A percentile compares a stretch with the other conserved stretches of the same genome.
phyloP scores from a whole-genome alignment of 2,113 vertebrate genomes.

The Apistogramma diplotaenia region DNA sequence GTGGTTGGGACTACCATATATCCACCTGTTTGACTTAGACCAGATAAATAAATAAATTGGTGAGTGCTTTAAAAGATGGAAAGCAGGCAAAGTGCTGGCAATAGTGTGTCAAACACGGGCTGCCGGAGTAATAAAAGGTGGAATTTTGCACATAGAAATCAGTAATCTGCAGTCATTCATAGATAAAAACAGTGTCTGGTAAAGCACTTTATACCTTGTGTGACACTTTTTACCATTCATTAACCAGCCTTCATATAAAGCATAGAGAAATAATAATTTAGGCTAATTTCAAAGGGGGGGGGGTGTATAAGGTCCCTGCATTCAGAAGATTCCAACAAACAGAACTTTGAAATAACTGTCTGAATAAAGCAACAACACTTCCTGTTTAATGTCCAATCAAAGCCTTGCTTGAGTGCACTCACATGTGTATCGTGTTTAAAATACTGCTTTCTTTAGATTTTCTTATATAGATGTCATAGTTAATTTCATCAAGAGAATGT shows the following conservation, averaged over 20 bases:
- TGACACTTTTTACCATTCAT: not conserved
- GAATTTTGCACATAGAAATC: not conserved
- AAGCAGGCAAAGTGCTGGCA: not conserved
- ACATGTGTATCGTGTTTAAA: not conserved
- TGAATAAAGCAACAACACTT: not conserved
- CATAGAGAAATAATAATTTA: not conserved
- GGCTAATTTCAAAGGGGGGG: not conserved
- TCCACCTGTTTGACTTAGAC: not conserved
- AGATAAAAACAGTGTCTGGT: not conserved
- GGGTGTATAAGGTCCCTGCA: not conserved
- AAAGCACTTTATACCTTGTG: not conserved
- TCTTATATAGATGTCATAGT: not conserved
- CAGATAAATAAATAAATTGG: not conserved
- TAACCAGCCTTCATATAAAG: not conserved
- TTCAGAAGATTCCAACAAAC: not conserved
- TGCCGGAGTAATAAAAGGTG: not conserved
- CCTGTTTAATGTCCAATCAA: not conserved
- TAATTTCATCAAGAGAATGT: not conserved
- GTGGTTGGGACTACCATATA: not conserved
- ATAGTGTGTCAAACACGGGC: not conserved
- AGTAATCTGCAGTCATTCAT: not conserved
- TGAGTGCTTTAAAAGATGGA: not conserved
- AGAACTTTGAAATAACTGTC: not conserved
- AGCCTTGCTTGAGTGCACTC: not conserved
- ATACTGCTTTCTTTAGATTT: not conserved